Evolutionary conservation across 2,797 vertebrate species (phyloP), one percentile per base, ranked within the genome.

Genomic region (Sebastes cheni): DNA sequence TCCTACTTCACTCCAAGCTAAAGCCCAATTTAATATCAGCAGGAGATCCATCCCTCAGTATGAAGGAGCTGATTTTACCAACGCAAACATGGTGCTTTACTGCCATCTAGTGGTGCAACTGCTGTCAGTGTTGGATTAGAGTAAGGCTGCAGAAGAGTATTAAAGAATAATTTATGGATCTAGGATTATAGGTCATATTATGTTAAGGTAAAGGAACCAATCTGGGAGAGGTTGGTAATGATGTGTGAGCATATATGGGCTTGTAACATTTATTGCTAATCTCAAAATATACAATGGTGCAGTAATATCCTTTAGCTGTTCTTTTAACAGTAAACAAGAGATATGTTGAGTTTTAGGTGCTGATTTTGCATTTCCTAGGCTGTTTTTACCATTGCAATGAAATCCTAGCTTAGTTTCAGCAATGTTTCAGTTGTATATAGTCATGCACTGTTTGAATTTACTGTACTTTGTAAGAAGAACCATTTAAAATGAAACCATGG

Each of bases 61-160:
- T 30, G 34, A 5, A n/a, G 32, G 12, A 50, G 10, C 18, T 54
- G 10, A 16, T 2, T 2, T 22, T 3, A 9, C 16, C 20, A 32
- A n/a, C 9, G 46, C 23, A 68, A 65, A 66, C 39, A 20, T 46
- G 62, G 34, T 20, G n/a, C 55, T 76, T 32, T 73, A 70, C 76
- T 85, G 62, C 84, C 90, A 87, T 83, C 93, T 90, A 81, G 85
- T 88, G 93, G 83, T 67, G 8, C 0, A 36, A 39, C 10, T 61
- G 52, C 4, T 1, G 18, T 56, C 52, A 36, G 4, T 0, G 39
- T 29, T 12, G 4, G 2, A 23, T n/a, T 1, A 77, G 3, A 11
- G 2, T 6, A 22, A 32, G 52, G n/a, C 13, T 6, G 10, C 29
- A n/a, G 27, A 12, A 36, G 10, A 10, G n/a, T 10, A 36, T 67